These are phyloP conservation scores for Gnatocerus cornutus DNA, from an alignment of 2,888 invertebrate species.

Conservation along the genomic window DNA sequence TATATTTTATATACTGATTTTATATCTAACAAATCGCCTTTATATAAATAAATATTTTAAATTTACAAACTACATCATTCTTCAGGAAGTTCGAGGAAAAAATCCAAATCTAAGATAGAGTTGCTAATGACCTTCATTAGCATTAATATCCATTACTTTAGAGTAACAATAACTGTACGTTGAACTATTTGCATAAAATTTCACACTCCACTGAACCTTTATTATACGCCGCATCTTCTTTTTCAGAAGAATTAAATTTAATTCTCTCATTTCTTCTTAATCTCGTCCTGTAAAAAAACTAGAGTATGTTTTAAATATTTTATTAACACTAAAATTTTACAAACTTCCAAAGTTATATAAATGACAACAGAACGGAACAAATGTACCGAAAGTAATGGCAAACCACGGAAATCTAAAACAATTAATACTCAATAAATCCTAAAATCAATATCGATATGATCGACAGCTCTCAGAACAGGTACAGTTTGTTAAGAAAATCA, in stretches of 20 bases:
- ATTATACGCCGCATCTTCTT: not conserved
- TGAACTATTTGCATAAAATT: constrained; percentile 13
- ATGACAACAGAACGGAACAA: constrained; percentile 24
- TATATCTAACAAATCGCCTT: constrained; percentile 54
- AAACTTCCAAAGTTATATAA: constrained; percentile 29
- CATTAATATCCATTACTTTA: constrained; percentile 12
- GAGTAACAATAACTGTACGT: constrained; percentile 14
- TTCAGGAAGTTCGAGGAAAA: not conserved
- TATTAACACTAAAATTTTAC: constrained; percentile 42
- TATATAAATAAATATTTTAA: constrained; percentile 51
- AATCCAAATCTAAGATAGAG: constrained; percentile 5
- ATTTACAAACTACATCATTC: constrained; percentile 1
- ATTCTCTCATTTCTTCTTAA: too few relatives aligned
- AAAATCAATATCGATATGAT: constrained; percentile 25
- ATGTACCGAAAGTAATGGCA: constrained; percentile 19
- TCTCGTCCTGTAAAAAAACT: too few relatives aligned
- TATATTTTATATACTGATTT: constrained; percentile 55
- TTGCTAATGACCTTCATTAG: constrained; percentile 10
- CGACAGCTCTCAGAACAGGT: constrained; percentile 31
- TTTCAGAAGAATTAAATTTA: too few relatives aligned
- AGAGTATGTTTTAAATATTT: constrained; percentile 24
- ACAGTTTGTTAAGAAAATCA: constrained; percentile 39
- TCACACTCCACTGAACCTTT: constrained; percentile 1
- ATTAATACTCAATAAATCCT: constrained; percentile 18
- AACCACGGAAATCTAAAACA: constrained; percentile 18